phyloP scores from a whole-genome alignment of 2,888 invertebrate species.

The Augiades crinisus region DNA sequence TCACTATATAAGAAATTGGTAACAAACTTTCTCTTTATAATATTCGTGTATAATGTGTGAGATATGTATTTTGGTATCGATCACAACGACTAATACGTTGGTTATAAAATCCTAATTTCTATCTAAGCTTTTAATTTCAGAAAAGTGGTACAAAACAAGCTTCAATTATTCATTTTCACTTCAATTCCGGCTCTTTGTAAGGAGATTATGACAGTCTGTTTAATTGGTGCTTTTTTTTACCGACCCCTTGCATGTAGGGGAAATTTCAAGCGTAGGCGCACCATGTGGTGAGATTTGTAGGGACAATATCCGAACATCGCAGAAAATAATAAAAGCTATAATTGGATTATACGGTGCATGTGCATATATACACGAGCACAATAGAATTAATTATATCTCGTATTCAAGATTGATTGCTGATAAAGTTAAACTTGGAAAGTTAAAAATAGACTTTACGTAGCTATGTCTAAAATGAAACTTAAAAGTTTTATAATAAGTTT shows the following conservation, averaged over 20 bases:
- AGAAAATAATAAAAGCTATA: background rate
- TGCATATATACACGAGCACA: slow-evolving; percentile 1
- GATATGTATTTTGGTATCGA: no score
- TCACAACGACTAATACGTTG: no score
- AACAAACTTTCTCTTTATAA: no score
- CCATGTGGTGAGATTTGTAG: slow-evolving; percentile 9
- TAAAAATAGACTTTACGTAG: no score
- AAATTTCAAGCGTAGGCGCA: slow-evolving; percentile 6
- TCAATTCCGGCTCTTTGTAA: slow-evolving; percentile 25
- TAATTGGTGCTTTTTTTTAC: slow-evolving; percentile 35
- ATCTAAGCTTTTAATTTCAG: background rate
- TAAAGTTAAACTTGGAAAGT: no score
- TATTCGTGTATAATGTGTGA: no score
- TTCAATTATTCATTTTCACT: slow-evolving; percentile 23
- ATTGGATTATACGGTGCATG: background rate
- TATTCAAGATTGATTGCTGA: background rate
- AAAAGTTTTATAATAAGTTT: no score
- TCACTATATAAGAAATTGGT: no score
- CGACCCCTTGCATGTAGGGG: slow-evolving; percentile 21
- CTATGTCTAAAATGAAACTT: no score
- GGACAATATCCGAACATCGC: slow-evolving; percentile 1
- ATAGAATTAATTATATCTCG: background rate
- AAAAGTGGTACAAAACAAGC: slow-evolving; percentile 21
- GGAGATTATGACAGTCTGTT: slow-evolving; percentile 35
- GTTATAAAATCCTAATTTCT: background rate